Evolutionary conservation across 2,888 invertebrate species (phyloP).

Genomic region (Meta bourneti): DNA sequence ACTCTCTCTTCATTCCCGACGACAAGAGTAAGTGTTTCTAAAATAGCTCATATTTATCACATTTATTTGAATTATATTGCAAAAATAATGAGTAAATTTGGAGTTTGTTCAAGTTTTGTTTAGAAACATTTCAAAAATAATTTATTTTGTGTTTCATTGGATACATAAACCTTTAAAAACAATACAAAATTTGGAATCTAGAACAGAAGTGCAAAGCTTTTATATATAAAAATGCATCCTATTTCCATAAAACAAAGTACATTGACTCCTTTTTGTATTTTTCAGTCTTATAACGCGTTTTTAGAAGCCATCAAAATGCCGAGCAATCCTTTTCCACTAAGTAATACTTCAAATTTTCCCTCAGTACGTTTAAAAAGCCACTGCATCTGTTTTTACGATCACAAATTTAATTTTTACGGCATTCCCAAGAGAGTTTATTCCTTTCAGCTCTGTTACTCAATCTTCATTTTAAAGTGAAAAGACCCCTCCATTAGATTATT

Average conservation of each 20-base stretch:
- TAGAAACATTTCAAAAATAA: not conserved
- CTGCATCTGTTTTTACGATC: slow-evolving; percentile 3
- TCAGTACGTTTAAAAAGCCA: not conserved
- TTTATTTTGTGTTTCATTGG: not conserved
- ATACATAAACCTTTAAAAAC: not conserved
- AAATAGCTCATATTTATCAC: too few species aligned
- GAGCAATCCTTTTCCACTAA: not conserved
- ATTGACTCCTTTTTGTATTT: not conserved
- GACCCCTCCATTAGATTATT: not conserved
- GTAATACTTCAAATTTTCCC: slow-evolving; percentile 1
- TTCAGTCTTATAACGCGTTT: not conserved
- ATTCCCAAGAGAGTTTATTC: slow-evolving; percentile 14
- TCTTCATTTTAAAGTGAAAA: slow-evolving; percentile 38
- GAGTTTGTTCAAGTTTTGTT: too few species aligned
- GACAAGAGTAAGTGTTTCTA: too few species aligned
- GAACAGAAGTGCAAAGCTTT: not conserved
- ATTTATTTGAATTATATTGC: too few species aligned
- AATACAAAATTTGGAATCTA: not conserved
- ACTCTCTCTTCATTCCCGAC: too few species aligned
- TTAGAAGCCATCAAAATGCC: not conserved
- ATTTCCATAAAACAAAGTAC: not conserved
- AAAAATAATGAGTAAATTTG: too few species aligned
- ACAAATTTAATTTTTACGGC: slow-evolving; percentile 18
- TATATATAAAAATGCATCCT: not conserved
- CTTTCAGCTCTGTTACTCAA: slow-evolving; percentile 32